These are phyloP conservation scores for Elaphurus davidianus DNA, from an alignment of 2,113 vertebrate genomes.

Conservation along the genomic window DNA sequence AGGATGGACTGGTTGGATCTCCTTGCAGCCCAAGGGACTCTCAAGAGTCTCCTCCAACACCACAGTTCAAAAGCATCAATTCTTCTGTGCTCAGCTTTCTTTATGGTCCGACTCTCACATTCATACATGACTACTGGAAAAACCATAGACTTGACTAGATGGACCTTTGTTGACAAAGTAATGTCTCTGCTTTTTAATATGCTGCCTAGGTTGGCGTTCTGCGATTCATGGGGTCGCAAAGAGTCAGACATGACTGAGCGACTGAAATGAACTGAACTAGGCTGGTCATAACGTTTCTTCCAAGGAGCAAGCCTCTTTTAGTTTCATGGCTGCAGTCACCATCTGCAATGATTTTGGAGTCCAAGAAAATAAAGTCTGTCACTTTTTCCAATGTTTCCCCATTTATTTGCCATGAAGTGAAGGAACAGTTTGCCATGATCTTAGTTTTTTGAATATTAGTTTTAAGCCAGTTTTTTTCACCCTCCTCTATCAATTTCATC, in stretches of 20 bases:
- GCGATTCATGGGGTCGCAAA: too few relatives aligned
- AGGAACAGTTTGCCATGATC: fast-evolving
- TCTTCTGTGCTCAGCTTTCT: neutral
- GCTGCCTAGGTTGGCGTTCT: neutral
- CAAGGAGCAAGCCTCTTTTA: neutral
- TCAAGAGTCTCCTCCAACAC: neutral
- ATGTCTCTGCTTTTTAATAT: neutral
- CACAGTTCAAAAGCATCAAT: neutral
- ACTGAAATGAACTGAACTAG: neutral
- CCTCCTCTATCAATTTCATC: neutral
- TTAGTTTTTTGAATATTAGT: neutral
- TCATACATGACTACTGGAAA: neutral
- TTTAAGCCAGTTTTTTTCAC: neutral
- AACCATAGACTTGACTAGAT: neutral
- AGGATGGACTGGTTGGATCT: neutral
- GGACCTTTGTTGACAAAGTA: neutral
- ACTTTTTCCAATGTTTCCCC: neutral
- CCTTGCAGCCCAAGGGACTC: neutral
- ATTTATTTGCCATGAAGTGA: neutral
- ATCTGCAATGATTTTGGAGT: neutral
- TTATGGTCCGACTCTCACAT: neutral
- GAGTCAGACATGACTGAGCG: too few relatives aligned
- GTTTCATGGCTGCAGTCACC: neutral
- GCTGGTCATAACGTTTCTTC: neutral
- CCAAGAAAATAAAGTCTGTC: neutral